These are phyloP conservation scores for Drosophila prolongata DNA, from an alignment of 2,888 invertebrate genomes.

Conservation along the genomic window DNA sequence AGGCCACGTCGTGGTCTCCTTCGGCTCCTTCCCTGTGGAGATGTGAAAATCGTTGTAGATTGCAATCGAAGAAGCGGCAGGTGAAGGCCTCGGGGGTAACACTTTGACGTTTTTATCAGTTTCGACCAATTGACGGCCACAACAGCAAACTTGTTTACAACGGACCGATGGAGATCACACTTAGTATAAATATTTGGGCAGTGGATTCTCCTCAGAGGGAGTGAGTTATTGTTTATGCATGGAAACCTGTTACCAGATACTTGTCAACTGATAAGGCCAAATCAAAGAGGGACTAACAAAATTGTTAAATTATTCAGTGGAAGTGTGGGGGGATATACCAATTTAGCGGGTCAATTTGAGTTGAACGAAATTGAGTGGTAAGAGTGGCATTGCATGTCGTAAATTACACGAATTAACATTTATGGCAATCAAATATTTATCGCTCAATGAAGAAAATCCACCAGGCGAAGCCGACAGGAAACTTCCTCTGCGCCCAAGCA, in stretches of 20 bases:
- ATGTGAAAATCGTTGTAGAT: conserved; percentile 49
- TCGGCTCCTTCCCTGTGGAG: conserved; percentile 14
- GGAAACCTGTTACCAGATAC: conserved; percentile 56
- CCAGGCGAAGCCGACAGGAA: conserved; percentile 43
- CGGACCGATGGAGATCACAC: conserved; percentile 44
- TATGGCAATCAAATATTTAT: conserved; percentile 60
- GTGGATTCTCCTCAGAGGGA: conserved; percentile 9
- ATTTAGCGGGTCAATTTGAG: conserved; percentile 24
- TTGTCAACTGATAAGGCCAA: conserved; percentile 57
- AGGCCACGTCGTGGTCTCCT: conserved; percentile 10
- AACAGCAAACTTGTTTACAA: conserved; percentile 51
- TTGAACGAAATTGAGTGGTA: conserved; percentile 18
- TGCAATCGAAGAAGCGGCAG: conserved; percentile 41
- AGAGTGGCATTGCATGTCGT: conserved; percentile 34
- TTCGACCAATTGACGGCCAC: conserved; percentile 41
- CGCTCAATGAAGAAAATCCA: conserved; percentile 54
- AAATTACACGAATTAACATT: conserved; percentile 53
- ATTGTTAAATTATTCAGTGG: conserved; percentile 52
- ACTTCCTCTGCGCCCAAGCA: conserved; percentile 19
- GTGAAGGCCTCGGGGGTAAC: conserved; percentile 47
- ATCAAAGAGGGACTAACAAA: conserved; percentile 41
- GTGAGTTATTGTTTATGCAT: conserved; percentile 34
- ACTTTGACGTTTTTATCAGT: conserved; percentile 50
- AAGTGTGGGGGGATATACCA: neutral
- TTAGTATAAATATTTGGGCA: conserved; percentile 51